Evolutionary conservation across 2,113 vertebrate species (phyloP).

Genomic region (Phocoena sinus): DNA sequence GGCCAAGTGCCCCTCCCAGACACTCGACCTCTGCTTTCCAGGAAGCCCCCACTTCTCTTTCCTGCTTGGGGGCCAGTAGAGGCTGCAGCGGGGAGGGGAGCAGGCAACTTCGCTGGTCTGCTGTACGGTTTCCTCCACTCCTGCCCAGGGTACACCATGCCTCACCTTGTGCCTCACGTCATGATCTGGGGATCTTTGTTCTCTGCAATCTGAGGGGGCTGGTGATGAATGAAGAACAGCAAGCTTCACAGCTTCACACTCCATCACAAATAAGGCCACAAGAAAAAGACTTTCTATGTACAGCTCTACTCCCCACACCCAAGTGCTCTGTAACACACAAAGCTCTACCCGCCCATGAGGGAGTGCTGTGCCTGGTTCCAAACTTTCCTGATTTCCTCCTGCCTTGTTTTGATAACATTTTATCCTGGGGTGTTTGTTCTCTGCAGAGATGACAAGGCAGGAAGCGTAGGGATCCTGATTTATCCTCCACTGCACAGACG

Average conservation of each 20-base stretch:
- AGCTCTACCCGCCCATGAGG: too few relatives aligned
- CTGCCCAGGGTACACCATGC: too few relatives aligned
- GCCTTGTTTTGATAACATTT: background rate
- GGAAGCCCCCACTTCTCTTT: background rate
- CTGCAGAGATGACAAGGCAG: background rate
- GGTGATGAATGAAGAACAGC: background rate
- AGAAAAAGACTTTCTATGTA: background rate
- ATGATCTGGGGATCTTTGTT: background rate
- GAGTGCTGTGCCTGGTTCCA: background rate
- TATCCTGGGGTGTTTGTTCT: background rate
- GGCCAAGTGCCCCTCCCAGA: background rate
- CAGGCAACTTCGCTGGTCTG: background rate
- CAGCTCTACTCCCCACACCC: too few relatives aligned
- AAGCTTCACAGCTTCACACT: background rate
- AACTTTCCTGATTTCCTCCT: background rate
- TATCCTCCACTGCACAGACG: background rate
- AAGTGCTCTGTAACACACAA: background rate
- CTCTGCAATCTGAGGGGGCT: background rate
- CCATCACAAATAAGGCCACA: background rate
- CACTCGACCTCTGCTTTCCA: background rate
- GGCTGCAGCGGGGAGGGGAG: background rate
- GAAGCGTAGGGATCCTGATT: background rate
- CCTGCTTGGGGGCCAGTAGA: background rate
- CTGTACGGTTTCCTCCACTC: background rate
- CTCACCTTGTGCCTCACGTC: background rate